Evolutionary conservation across 2,113 vertebrate species (phyloP).

Genomic region (Heteronetta atricapilla): DNA sequence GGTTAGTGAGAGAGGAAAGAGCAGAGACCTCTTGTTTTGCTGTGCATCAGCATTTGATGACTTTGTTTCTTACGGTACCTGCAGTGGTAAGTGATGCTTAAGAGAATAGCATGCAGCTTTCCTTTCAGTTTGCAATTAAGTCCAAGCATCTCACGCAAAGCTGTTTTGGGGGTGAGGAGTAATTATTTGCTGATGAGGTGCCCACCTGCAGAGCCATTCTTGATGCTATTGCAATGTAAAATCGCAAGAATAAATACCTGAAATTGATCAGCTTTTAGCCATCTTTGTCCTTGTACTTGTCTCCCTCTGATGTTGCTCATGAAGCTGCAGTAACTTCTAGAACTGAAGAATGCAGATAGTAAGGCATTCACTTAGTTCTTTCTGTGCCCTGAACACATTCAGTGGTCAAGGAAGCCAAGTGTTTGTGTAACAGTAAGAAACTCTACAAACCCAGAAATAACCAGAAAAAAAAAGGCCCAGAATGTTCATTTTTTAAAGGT

Average conservation of each 20-base stretch:
- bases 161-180: not conserved
- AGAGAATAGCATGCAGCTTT: not conserved
- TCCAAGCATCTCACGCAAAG: not conserved
- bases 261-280: not conserved
- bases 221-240: not conserved
- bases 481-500: not conserved
- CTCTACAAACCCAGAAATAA: not conserved
- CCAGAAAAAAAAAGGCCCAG: not conserved
- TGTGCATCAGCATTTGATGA: not conserved
- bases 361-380: not conserved
- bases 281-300: not conserved
- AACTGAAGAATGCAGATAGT: not conserved
- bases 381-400: not conserved
- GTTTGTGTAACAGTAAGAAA: not conserved
- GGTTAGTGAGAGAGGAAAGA: not conserved
- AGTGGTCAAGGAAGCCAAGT: not conserved
- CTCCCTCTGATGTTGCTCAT: not conserved
- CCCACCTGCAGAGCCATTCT: conserved; percentile 14
- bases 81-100: not conserved
- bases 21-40: not conserved
- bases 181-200: conserved; percentile 31
- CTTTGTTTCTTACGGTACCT: not conserved
- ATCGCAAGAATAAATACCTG: not conserved
- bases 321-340: not conserved
- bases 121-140: conserved; percentile 19